Percentiles rank a stretch among this genome's conserved stretches.
Evolutionary conservation across 2,113 vertebrate genomes (phyloP).

Genomic region (Chamaea fasciata): DNA sequence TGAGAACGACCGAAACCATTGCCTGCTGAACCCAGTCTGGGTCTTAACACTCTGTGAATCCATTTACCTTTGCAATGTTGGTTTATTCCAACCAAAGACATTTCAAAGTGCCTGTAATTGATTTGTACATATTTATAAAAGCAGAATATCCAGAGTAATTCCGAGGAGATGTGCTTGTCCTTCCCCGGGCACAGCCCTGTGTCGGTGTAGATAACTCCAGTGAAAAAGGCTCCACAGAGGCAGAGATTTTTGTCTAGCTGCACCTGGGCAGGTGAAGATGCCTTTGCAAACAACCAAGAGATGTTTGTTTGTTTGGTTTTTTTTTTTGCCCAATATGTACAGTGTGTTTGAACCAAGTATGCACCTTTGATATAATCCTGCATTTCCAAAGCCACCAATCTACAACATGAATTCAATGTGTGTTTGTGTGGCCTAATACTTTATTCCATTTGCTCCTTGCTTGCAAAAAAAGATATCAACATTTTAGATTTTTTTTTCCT

Average conservation of each 20-base stretch:
- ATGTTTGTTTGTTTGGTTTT: neutral
- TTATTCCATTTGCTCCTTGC: slow-evolving; percentile 65
- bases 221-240: slow-evolving; percentile 37
- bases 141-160: slow-evolving; percentile 71
- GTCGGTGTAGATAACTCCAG: slow-evolving; percentile 53
- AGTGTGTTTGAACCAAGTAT: slow-evolving; percentile 62
- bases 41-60: slow-evolving; percentile 86
- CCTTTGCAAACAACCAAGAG: slow-evolving; percentile 33
- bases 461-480: slow-evolving; percentile 69
- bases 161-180: slow-evolving; percentile 70
- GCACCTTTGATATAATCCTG: slow-evolving; percentile 65
- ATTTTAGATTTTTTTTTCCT: slow-evolving; percentile 27
- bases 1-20: slow-evolving; percentile 75
- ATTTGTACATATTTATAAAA: slow-evolving; percentile 96
- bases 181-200: slow-evolving; percentile 25
- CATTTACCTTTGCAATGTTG: slow-evolving; percentile 90
- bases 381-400: slow-evolving; percentile 69
- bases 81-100: slow-evolving; percentile 99
- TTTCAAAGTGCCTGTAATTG: slow-evolving; percentile 99
- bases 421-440: slow-evolving; percentile 65
- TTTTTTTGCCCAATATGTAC: slow-evolving; percentile 37
- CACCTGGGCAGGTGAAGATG: slow-evolving; percentile 27
- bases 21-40: slow-evolving; percentile 84
- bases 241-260: slow-evolving; percentile 36
- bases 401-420: slow-evolving; percentile 46